phyloP scores from a whole-genome alignment of 1,140 invertebrate species.

The Lycorma delicatula region DNA sequence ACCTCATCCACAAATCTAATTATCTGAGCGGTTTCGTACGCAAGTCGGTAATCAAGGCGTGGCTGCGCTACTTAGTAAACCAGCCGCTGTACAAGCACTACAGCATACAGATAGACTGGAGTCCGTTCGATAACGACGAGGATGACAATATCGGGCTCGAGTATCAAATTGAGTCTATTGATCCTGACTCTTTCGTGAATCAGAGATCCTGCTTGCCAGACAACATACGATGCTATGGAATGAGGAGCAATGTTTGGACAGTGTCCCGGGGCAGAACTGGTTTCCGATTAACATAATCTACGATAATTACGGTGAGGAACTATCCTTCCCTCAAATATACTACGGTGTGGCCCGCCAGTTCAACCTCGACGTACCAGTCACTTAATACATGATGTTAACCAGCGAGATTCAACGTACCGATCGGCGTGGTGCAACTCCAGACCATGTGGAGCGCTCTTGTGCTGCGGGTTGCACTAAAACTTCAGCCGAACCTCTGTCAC shows the following conservation, averaged over 20 bases:
- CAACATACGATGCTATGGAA: conserved; percentile 34
- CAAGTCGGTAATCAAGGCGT: conserved; percentile 15
- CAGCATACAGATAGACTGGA: conserved; percentile 13
- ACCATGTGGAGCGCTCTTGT: no score
- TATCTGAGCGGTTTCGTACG: conserved; percentile 18
- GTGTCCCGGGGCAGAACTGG: conserved; percentile 29
- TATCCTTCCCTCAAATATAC: conserved; percentile 37
- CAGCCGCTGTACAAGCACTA: no score
- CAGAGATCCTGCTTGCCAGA: conserved; percentile 29
- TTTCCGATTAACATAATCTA: conserved; percentile 24
- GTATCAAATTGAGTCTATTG: conserved; percentile 6
- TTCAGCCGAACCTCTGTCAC: no score
- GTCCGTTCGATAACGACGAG: neutral
- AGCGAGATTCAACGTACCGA: conserved; percentile 26
- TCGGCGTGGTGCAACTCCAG: conserved; percentile 22
- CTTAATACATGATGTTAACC: conserved; percentile 22
- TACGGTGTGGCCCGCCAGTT: conserved; percentile 31
- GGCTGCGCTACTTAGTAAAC: no score
- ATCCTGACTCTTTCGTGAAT: conserved; percentile 24
- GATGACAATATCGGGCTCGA: conserved; percentile 22
- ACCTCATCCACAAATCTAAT: conserved; percentile 8
- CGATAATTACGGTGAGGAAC: conserved; percentile 33
- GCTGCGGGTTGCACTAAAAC: no score
- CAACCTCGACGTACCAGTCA: conserved; percentile 23
- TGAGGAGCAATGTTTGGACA: conserved; percentile 29